phyloP scores from a whole-genome alignment of 2,797 vertebrate genomes.

The Lemur catta region DNA sequence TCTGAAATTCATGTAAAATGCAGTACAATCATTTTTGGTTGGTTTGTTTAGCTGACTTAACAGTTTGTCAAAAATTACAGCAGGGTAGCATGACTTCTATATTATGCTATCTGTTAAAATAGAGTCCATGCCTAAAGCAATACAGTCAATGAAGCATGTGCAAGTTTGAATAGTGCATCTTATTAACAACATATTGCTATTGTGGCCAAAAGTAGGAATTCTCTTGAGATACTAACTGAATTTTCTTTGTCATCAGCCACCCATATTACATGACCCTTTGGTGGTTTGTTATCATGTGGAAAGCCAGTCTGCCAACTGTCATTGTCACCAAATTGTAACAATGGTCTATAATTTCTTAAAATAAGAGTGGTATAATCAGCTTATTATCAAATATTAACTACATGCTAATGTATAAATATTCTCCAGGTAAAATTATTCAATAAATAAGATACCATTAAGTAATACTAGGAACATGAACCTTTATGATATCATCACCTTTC shows the following conservation, averaged over 20 bases:
- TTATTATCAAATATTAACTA: neutral
- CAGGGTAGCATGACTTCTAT: conserved; percentile 20
- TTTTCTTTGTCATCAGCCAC: neutral
- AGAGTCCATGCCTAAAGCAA: conserved; percentile 44
- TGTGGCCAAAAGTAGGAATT: conserved; percentile 54
- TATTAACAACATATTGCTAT: conserved; percentile 53
- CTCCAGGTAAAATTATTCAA: neutral
- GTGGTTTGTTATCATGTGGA: neutral
- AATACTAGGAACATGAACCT: neutral
- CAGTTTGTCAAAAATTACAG: conserved; percentile 66
- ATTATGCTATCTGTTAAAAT: conserved; percentile 52
- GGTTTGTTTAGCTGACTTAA: conserved; percentile 63
- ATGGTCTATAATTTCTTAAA: neutral
- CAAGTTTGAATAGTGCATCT: conserved; percentile 9
- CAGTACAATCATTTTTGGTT: conserved; percentile 51
- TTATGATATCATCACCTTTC: neutral
- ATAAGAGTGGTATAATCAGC: neutral
- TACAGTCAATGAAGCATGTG: neutral
- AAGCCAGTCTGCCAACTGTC: neutral
- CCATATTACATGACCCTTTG: neutral
- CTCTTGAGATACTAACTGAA: neutral
- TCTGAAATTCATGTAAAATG: conserved; percentile 64
- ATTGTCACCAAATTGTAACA: neutral
- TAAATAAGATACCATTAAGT: neutral
- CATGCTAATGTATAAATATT: neutral